These are phyloP conservation scores for Anolis carolinensis DNA, from an alignment of 2,113 vertebrate genomes.

Conservation along the genomic window DNA sequence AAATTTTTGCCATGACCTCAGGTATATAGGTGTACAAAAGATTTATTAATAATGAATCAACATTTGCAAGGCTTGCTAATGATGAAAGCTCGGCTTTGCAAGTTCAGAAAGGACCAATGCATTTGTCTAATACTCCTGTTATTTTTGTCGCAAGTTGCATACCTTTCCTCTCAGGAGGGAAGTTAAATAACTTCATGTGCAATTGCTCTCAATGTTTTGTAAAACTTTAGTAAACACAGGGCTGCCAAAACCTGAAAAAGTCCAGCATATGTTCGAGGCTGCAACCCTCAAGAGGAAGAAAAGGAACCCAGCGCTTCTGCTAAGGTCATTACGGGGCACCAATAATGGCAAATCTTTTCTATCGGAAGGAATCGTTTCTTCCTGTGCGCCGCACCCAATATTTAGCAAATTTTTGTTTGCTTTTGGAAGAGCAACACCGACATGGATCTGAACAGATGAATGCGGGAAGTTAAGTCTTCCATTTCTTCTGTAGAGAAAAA, in stretches of 20 bases:
- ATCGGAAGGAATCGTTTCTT: conserved; percentile 72
- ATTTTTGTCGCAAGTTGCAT: conserved; percentile 74
- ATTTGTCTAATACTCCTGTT: conserved; percentile 71
- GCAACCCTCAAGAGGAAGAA: conserved; percentile 71
- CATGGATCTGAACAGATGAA: conserved; percentile 41
- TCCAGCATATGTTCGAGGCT: conserved; percentile 74
- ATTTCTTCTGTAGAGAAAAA: conserved; percentile 36
- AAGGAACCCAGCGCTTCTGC: conserved; percentile 75
- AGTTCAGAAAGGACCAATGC: conserved; percentile 73
- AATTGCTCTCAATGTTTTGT: conserved; percentile 78
- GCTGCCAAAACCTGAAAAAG: conserved; percentile 66
- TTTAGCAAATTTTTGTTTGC: conserved; percentile 65
- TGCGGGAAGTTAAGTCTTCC: conserved; percentile 50
- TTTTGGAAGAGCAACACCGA: neutral
- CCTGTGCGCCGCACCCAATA: conserved; percentile 63
- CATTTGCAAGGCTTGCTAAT: too few species aligned
- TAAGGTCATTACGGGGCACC: conserved; percentile 76
- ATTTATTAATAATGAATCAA: too few species aligned
- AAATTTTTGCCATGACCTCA: neutral
- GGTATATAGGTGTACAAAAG: too few species aligned
- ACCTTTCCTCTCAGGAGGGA: conserved; percentile 80
- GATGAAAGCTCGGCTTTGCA: conserved; percentile 61
- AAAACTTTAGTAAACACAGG: conserved; percentile 77
- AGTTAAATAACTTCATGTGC: conserved; percentile 80
- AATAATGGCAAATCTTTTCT: conserved; percentile 69